Percentiles rank a stretch among this genome's conserved stretches.
phyloP scores from a whole-genome alignment of 2,113 vertebrate genomes.

The Percina caprodes region DNA sequence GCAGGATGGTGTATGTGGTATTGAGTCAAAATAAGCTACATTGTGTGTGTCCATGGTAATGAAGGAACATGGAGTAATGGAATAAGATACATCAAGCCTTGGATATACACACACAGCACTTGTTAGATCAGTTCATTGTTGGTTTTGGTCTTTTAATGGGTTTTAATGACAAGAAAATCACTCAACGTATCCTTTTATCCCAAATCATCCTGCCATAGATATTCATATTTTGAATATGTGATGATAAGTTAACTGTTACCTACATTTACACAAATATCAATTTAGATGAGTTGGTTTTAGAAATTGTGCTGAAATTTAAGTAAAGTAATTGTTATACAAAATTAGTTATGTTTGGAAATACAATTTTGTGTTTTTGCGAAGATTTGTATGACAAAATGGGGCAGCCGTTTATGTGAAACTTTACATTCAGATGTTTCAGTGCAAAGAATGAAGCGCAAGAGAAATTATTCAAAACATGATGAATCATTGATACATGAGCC shows the following conservation, averaged over 20 bases:
- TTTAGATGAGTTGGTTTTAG: not conserved
- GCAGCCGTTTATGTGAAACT: not conserved
- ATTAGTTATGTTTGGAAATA: not conserved
- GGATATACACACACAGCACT: not conserved
- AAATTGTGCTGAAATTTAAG: not conserved
- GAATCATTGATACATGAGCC: slow-evolving; percentile 70
- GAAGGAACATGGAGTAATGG: not conserved
- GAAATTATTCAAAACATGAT: slow-evolving; percentile 54
- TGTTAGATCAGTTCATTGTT: too few species aligned
- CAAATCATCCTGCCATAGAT: not conserved
- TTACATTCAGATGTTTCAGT: not conserved
- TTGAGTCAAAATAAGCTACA: not conserved
- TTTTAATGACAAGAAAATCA: not conserved
- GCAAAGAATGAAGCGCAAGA: slow-evolving; percentile 22
- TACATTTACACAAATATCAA: not conserved
- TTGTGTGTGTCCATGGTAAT: not conserved
- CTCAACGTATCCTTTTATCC: not conserved
- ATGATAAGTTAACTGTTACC: too few species aligned
- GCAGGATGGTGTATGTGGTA: not conserved
- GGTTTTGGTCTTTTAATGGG: not conserved
- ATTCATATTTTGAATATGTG: not conserved
- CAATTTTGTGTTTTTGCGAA: not conserved
- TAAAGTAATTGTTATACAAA: not conserved
- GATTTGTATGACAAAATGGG: not conserved
- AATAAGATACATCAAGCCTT: not conserved